Conservation (phyloP, 2,113 vertebrate species). For the Scomber scombrus region DNA sequence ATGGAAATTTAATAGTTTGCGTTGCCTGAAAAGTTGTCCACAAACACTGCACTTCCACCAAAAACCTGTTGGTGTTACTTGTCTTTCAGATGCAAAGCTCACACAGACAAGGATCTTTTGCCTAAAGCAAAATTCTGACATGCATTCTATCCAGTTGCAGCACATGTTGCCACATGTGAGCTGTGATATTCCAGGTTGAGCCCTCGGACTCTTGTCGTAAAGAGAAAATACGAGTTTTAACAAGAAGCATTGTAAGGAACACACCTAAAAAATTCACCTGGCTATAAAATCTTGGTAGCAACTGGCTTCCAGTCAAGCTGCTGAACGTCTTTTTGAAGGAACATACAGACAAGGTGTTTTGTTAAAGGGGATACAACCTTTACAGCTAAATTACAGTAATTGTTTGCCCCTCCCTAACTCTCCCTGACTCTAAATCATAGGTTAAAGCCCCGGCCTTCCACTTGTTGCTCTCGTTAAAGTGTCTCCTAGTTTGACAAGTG, state of each 20-base stretch:
- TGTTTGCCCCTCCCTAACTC: conserved; percentile 4
- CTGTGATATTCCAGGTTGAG: background rate
- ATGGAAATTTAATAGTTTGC: background rate
- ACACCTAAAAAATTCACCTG: conserved; percentile 32
- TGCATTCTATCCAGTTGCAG: no score
- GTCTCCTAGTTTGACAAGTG: conserved; percentile 52
- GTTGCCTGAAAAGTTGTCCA: background rate
- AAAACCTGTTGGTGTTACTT: conserved; percentile 3
- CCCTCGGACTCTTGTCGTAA: background rate
- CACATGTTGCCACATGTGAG: background rate
- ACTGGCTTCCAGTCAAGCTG: conserved; percentile 1
- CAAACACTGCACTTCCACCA: background rate
- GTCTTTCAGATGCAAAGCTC: background rate
- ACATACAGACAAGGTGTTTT: conserved; percentile 10
- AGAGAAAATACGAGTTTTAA: background rate
- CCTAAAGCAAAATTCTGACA: background rate
- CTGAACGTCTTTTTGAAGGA: background rate
- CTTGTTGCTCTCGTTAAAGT: conserved; percentile 42
- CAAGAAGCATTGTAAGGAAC: conserved; percentile 14
- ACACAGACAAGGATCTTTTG: background rate
- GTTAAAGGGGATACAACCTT: background rate
- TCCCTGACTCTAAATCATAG: conserved; percentile 24
- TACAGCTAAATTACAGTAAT: conserved; percentile 22
- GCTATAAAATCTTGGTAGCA: conserved; percentile 28
- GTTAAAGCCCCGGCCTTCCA: background rate